Conservation (phyloP, 2,113 vertebrate species). For the Syrrhaptes paradoxus region DNA sequence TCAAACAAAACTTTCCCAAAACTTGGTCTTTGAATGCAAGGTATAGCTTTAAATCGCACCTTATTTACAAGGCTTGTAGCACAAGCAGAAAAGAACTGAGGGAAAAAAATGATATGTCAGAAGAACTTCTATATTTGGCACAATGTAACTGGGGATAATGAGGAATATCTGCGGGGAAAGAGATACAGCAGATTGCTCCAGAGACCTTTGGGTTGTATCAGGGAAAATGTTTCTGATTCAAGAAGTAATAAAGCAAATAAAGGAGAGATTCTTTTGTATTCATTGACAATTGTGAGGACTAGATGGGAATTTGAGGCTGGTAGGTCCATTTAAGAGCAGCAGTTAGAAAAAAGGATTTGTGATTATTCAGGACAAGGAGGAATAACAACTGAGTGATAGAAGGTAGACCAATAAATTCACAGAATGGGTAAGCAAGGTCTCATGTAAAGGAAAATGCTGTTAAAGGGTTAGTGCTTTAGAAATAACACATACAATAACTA, state of each 20-base stretch:
- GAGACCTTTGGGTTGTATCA: background rate
- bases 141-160: background rate
- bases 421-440: background rate
- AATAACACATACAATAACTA: background rate
- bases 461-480: background rate
- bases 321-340: background rate
- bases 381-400: background rate
- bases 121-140: background rate
- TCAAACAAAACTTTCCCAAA: background rate
- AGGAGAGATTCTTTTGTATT: background rate
- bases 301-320: background rate
- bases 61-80: background rate
- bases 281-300: background rate
- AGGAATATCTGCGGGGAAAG: background rate
- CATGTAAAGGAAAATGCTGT: background rate
- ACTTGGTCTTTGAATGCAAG: background rate
- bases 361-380: background rate
- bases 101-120: background rate
- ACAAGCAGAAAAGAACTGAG: background rate
- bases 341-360: background rate
- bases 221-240: background rate
- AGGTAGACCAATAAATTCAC: background rate
- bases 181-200: background rate
- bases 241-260: background rate
- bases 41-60: background rate